Evolutionary conservation across 1,140 invertebrate genomes (phyloP), one percentile per base, ranked within the genome.

Genomic region (Drosophila tani): DNA sequence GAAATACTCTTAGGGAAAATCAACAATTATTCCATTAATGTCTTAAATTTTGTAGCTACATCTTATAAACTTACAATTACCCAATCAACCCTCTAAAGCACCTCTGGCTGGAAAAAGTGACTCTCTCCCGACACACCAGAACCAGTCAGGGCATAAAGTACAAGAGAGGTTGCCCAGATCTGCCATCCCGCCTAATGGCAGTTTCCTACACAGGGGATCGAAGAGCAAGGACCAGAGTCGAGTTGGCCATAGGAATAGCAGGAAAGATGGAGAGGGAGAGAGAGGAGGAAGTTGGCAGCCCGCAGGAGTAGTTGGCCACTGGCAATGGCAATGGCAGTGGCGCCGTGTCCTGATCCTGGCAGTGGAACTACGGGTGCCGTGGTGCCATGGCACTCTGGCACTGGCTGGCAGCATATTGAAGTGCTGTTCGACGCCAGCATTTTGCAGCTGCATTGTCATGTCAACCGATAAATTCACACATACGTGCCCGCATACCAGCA

Each of bases 361-460:
- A 41, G 57, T 45, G 63, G 14, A 29, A 27, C 47, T 38, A 27
- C 29, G 40, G 40, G 40, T 21, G n/a, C 53, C 38, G 17, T 14
- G 19, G 47, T 66, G 21, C 47, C 49, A 70, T 53, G 66, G 62
- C 67, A 67, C 67, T 67, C 69, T 43, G 53, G 53, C 53, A 24
- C 51, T 79, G 57, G 75, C 67, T 68, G 56, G 70, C 68, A 81
- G 83, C 83, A 90, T 79, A 90, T 85, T 85, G 81, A 85, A 90
- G 86, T 90, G 79, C 77, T 75, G 85, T 88, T 85, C 85, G 82
- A 91, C 63, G 86, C 85, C 77, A 90, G 86, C 85, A 90, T 90
- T 91, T 90, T 91, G 86, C 85, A 91, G 86, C 85, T 84, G 85
- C 85, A 90, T 90, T 90, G 85, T 91, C 85, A 90, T 91, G 85